Evolutionary conservation across 92 coral and sea anemone species (phyloP), one percentile per base, ranked within the genome.

Genomic region (Epizoanthus illoricatus): DNA sequence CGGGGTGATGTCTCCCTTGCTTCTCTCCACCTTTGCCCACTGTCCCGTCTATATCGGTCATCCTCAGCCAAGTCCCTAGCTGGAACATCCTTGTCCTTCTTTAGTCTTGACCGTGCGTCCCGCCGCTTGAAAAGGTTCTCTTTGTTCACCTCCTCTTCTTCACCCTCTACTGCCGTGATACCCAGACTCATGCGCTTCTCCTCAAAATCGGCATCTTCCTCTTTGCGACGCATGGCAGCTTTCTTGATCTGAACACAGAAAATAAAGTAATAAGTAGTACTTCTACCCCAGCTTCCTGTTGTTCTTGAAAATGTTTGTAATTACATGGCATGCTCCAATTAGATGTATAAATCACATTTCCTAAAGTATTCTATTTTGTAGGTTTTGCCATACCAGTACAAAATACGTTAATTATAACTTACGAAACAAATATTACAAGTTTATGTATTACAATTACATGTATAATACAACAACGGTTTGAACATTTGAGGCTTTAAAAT

Each of bases 151-250:
- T 94, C 98, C 55, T 85, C 84, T 61, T 93, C 96, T 8, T 94
- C 98, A 10, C 91, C 92, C 6, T 75, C 93, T 33, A 89, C 98
- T 42, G 80, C 99, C 33, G 92, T 94, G 76, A 96, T 91, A 49
- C 99, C 97, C 20, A 96, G 85, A 36, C 80, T 68, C 99, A 96
- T 96, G 3, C 98, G 90, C 86, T 96, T 96, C 86, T 96, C 91
- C 84, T 96, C 96, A 73, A 96, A 96, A 71, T 96, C 99, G 52
- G 92, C 94, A 59, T 96, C 98, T 80, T 87, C 98, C 74, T 79
- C 96, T 81, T 97, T 94, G 23, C 94, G 92, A 59, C 91, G 90
- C 97, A 86, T 85, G 16, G 99, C 99, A 2, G 89, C 90, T 83
- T 91, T 92, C 74, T 95, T 92, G 56, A 88, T 89, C 97, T 92